Conservation (phyloP, 64 coral and sea anemone genomes). For the Acropora yongei region DNA sequence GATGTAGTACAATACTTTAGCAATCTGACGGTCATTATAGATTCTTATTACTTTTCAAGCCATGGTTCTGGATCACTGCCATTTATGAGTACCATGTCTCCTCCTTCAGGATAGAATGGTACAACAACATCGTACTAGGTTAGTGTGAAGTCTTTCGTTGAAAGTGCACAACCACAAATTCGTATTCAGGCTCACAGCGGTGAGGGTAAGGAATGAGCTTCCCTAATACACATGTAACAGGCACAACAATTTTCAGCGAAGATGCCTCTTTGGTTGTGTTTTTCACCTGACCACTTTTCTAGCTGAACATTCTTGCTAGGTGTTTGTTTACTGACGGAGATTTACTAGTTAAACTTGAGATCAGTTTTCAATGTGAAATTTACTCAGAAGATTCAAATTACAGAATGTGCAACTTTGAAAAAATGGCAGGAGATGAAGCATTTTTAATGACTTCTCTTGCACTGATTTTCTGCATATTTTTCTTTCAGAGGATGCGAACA, state of each 20-base stretch:
- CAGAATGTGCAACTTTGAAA: too few species aligned
- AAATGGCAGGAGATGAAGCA: too few species aligned
- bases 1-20: slow-evolving; percentile 3
- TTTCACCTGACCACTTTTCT: too few species aligned
- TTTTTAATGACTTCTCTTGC: too few species aligned
- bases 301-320: too few species aligned
- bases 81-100: not conserved
- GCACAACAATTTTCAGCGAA: slow-evolving; percentile 24
- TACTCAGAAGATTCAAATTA: too few species aligned
- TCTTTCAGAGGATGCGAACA: too few species aligned
- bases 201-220: slow-evolving; percentile 21
- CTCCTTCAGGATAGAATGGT: not conserved
- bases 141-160: not conserved
- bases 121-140: not conserved
- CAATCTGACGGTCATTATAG: slow-evolving; percentile 21
- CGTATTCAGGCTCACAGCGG: not conserved
- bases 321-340: too few species aligned
- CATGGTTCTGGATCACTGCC: slow-evolving; percentile 19
- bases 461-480: too few species aligned
- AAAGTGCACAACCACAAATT: slow-evolving; percentile 1
- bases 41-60: slow-evolving; percentile 15
- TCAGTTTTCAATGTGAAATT: too few species aligned
- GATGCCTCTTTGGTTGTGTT: not conserved
- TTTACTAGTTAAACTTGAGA: too few species aligned
- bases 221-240: slow-evolving; percentile 22